Evolutionary conservation across 2,113 vertebrate genomes (phyloP), one percentile per base, ranked within the genome.

Genomic region (Dromas ardeola): DNA sequence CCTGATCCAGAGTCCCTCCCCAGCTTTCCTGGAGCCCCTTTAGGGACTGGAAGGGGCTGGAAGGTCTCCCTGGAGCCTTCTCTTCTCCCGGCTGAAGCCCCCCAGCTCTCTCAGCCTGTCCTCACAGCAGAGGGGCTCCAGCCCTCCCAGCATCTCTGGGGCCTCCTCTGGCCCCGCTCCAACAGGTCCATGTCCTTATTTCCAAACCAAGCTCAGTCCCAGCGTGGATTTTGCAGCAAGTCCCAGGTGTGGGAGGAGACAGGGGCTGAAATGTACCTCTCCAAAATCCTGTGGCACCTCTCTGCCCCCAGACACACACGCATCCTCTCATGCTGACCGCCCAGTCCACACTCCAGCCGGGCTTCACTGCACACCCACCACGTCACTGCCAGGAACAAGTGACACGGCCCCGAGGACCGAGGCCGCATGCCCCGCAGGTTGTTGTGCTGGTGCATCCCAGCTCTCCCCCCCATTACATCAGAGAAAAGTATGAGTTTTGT

Each of bases 271-370:
- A 32, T 3, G 12, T 2, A 11, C 32, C 1, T 20, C 77, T 61
- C 34, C 45, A 43, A 80, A 76, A 52, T 10, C 53, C 61, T n/a
- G 20, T 3, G 6, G 40, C 23, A 22, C 40, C 29, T 42, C 50
- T 56, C 50, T 53, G 27, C 23, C 9, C 43, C 32, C 23, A 36
- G 6, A 8, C 21, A 59, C 62, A 45, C 25, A 29, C 0, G 1
- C 7, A 6, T 18, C 69, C 59, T 16, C 17, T 47, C 32, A 36
- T 17, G 12, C 26, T 0, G 1, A 17, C 5, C 1, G 14, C 36
- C 58, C 2, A 1, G 25, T 36, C 34, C 76, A 29, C 5, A 0
- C 4, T 38, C 13, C 61, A 50, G 40, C 6, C 47, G 42, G 32
- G 23, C 59, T 38, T 32, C 53, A 6, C 15, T 76, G 34, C 47